Evolutionary conservation across 2,113 vertebrate genomes (phyloP).

Genomic region (Mormyrus iriodes): DNA sequence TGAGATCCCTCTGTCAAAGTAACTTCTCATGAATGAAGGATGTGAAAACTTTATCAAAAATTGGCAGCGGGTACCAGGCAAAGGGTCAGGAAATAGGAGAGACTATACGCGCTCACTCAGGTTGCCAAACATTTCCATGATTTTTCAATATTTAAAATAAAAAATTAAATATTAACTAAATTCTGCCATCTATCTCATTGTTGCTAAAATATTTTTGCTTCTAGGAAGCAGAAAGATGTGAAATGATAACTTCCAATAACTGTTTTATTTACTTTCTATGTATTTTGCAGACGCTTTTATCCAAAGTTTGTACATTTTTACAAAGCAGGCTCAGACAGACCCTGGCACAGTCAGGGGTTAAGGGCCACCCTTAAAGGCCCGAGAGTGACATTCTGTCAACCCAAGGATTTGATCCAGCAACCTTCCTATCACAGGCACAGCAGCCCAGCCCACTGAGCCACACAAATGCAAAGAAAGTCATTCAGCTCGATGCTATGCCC

Average conservation of each 20-base stretch:
- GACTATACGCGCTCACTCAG: not conserved
- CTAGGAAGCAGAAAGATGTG: not conserved
- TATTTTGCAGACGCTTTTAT: not conserved
- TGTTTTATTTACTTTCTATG: not conserved
- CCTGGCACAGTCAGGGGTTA: not conserved
- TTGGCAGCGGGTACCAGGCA: not conserved
- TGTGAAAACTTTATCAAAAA: conserved; percentile 10
- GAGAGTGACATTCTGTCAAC: not conserved
- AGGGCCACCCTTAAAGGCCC: not conserved
- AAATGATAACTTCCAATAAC: not conserved
- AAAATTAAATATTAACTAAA: not conserved
- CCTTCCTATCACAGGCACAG: not conserved
- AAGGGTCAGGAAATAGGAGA: not conserved
- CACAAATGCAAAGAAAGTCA: not conserved
- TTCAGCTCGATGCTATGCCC: not conserved
- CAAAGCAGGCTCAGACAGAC: not conserved
- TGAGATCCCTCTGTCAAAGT: conserved; percentile 15
- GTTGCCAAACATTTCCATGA: not conserved
- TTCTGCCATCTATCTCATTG: not conserved
- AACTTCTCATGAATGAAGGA: not conserved
- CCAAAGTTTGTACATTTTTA: not conserved
- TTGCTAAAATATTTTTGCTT: not conserved
- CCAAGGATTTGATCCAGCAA: not conserved
- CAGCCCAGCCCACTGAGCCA: not conserved
- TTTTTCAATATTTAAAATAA: conserved; percentile 4